Conservation (phyloP, 2,888 invertebrate genomes). For the Leuctra nigra region DNA sequence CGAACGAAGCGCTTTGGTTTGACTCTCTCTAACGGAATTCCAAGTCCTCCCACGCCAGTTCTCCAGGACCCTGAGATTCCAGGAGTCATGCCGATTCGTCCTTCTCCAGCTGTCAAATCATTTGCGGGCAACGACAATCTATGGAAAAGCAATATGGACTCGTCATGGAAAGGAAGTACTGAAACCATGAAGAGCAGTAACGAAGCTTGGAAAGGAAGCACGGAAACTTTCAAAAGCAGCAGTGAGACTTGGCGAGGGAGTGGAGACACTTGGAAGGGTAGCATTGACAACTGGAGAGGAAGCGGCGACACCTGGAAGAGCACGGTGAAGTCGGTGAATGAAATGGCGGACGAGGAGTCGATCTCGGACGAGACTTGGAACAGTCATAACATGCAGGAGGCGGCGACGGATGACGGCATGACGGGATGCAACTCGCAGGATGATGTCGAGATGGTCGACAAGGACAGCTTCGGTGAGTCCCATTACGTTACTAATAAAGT, state of each 20-base stretch:
- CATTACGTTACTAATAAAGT: no score
- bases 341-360: constrained; percentile 20
- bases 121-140: not conserved
- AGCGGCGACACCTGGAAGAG: no score
- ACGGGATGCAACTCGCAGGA: not conserved
- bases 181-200: no score
- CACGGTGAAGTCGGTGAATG: no score
- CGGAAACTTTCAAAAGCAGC: no score
- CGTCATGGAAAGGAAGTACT: constrained; percentile 6
- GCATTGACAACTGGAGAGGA: no score
- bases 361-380: constrained; percentile 32
- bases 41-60: constrained; percentile 47
- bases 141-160: not conserved
- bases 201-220: not conserved
- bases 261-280: no score
- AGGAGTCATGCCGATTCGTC: constrained; percentile 13
- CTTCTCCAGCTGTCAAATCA: not conserved
- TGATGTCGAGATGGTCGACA: not conserved
- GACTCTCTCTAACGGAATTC: constrained; percentile 46
- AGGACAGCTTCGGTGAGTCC: constrained; percentile 12
- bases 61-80: constrained; percentile 1
- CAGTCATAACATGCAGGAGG: constrained; percentile 31
- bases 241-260: no score
- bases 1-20: constrained; percentile 41
- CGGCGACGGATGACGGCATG: not conserved